Evolutionary conservation across 1,140 invertebrate genomes (phyloP), one percentile per base, ranked within the genome.

Genomic region (Drosophila hydei): DNA sequence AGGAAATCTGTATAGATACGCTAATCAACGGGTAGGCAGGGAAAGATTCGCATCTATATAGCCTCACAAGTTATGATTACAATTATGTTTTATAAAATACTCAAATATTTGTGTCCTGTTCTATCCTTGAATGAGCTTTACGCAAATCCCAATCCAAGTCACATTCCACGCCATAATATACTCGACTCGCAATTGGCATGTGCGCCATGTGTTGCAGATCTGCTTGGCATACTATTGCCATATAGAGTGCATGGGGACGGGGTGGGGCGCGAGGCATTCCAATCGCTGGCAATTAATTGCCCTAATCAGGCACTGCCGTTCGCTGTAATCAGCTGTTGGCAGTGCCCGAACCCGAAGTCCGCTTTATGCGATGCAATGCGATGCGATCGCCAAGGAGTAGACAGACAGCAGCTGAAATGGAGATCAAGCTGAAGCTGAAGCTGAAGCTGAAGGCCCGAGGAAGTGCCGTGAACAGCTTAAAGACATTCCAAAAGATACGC

Each of bases 301-400:
- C 81, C 62, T 75, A 87, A 85, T 85, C 81, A 77, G 69, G 58
- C 71, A 52, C 23, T 33, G 43, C 38, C 56, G 51, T 79, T 76
- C 47, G 58, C 56, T 58, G 61, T 62, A 84, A 84, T 87, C 80
- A 87, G 77, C 81, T 85, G 81, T 77, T 87, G 47, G 79, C 52
- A 76, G 68, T 59, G 71, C 21, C 77, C 56, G 45, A 61, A 56
- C 50, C 56, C 67, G 61, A 73, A 75, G 72, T 68, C 64, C 64
- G 63, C 55, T 64, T 75, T 75, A 83, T 75, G 75, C 58, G 23
- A 58, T 54, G 72, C 64, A 19, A 83, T 75, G 75, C 58, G 23
- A 58, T 54, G 72, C 64, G 23, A 61, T 54, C 51, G 42, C 33
- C 71, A 54, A 64, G 18, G 43, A 36, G 27, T 12, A 14, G 21